These are phyloP conservation scores for Mimumesa dahlbomi DNA, from an alignment of 2,888 invertebrate genomes.

Conservation along the genomic window DNA sequence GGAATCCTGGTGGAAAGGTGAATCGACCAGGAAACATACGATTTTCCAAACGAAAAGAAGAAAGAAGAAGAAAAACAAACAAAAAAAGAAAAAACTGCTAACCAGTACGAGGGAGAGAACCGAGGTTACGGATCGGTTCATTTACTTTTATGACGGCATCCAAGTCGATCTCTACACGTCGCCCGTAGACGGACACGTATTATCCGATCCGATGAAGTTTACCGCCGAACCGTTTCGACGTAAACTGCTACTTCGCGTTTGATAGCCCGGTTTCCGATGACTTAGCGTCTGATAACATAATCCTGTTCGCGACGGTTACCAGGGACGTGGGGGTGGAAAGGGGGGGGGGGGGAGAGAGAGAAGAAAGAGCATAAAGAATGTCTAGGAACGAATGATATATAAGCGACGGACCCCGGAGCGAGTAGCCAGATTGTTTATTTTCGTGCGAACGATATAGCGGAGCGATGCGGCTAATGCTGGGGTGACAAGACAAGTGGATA, in stretches of 20 bases:
- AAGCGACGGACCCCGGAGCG: conserved; percentile 4
- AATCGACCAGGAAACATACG: neutral
- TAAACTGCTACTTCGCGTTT: conserved; percentile 46
- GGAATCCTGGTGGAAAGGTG: neutral
- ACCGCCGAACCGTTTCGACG: conserved; percentile 16
- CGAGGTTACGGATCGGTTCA: conserved; percentile 45
- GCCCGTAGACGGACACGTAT: conserved; percentile 33
- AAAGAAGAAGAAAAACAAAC: neutral
- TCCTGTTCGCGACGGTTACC: conserved; percentile 9
- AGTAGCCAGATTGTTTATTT: conserved; percentile 65
- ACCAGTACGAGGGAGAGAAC: conserved; percentile 37
- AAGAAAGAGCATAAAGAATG: neutral
- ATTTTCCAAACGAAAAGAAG: neutral
- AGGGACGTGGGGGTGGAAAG: neutral
- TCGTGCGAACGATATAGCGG: conserved; percentile 66
- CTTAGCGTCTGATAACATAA: conserved; percentile 31
- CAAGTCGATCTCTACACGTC: conserved; percentile 36
- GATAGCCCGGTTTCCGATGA: conserved; percentile 28
- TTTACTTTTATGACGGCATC: conserved; percentile 56
- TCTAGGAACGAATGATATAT: neutral
- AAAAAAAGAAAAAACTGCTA: conserved; percentile 40
- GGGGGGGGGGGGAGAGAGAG: neutral
- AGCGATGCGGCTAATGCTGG: conserved; percentile 64
- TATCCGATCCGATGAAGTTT: conserved; percentile 37
- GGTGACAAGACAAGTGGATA: conserved; percentile 74